Conservation (phyloP, 2,888 invertebrate genomes). For the Norana najaformis region DNA sequence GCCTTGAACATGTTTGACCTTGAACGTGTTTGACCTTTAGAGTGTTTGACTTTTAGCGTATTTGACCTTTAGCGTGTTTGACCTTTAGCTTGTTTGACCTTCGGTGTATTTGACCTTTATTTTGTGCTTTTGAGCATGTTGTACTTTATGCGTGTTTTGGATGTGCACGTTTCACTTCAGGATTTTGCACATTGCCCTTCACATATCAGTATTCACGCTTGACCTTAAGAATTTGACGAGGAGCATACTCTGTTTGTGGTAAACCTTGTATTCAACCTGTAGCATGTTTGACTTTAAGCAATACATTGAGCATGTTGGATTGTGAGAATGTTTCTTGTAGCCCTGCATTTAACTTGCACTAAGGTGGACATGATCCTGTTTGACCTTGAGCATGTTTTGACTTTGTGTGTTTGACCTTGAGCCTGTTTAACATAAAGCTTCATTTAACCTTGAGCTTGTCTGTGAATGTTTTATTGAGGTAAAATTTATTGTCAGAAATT, state of each 20-base stretch:
- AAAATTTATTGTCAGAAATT: not conserved
- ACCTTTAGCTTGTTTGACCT: not conserved
- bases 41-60: not conserved
- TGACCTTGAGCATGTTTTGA: not conserved
- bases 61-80: not conserved
- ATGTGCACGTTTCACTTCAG: too few species aligned
- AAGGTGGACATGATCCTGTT: too few species aligned
- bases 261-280: not conserved
- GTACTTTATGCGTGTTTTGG: too few species aligned
- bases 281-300: not conserved
- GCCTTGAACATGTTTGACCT: not conserved
- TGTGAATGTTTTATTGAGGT: not conserved
- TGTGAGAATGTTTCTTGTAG: too few species aligned
- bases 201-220: too few species aligned
- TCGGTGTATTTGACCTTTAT: not conserved
- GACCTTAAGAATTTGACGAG: too few species aligned
- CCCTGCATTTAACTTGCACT: too few species aligned
- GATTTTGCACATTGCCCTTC: too few species aligned
- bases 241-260: too few species aligned
- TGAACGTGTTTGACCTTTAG: not conserved
- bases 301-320: too few species aligned
- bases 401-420: not conserved
- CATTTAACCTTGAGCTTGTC: not conserved
- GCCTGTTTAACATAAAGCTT: not conserved
- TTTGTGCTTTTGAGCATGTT: not conserved